These are phyloP conservation scores for Camponotus vicinus DNA, from an alignment of 1,140 invertebrate genomes.

Conservation along the genomic window DNA sequence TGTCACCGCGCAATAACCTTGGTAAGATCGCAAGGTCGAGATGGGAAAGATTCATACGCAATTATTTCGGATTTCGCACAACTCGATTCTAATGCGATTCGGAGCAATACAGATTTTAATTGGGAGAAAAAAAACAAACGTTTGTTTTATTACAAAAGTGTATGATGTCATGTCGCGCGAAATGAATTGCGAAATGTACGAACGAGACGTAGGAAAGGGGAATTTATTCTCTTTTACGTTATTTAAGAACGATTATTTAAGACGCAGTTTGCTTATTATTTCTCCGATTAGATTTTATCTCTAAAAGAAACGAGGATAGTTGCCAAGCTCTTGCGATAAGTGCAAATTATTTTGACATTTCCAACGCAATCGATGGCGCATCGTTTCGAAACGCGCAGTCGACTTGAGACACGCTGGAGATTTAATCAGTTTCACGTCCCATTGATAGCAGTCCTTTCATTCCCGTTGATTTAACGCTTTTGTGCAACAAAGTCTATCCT, in stretches of 20 bases:
- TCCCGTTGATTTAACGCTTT: conserved; percentile 47
- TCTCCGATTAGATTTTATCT: not conserved
- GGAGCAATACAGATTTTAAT: not conserved
- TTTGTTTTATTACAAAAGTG: no score
- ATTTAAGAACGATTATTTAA: not conserved
- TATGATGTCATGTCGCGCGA: not conserved
- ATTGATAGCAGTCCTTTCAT: conserved; percentile 51
- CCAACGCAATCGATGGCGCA: not conserved
- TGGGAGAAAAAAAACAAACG: not conserved
- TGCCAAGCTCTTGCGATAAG: not conserved
- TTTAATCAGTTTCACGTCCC: conserved; percentile 47
- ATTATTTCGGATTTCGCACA: not conserved
- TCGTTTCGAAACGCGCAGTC: conserved; percentile 37
- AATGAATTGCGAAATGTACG: not conserved
- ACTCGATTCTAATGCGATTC: not conserved
- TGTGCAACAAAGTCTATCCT: conserved; percentile 35
- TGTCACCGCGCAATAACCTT: not conserved
- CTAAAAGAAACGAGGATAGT: not conserved
- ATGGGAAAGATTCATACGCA: not conserved
- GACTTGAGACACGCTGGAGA: not conserved
- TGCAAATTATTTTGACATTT: conserved; percentile 50
- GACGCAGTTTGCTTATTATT: not conserved
- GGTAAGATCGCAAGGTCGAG: conserved; percentile 4
- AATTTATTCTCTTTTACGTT: not conserved
- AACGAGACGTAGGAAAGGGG: not conserved